Base-by-base conservation (phyloP, 2,113 vertebrate genomes). In the Psittacula cyanocephala region DNA sequence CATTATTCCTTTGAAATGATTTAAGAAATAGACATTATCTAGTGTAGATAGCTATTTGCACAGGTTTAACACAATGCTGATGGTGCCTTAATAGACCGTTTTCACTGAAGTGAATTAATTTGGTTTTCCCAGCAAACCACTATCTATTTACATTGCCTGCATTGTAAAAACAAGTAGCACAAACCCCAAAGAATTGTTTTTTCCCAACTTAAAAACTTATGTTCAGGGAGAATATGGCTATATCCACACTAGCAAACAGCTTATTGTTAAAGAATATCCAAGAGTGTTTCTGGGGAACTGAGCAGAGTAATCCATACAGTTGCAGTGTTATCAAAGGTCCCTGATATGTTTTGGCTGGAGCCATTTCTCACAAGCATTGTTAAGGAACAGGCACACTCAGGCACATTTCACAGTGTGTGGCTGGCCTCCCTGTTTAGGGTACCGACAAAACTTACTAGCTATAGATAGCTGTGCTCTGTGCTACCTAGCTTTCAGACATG, bases 341-440 rank as follows among this genome's bases (percentile, higher is more conserved):
- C n/a, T 25, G 46, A 11, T 6, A 6, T 0, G 1, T 10, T 68
- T 72, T 12, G 23, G 16, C 27, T 11, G 4, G 11, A 57, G 28
- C 47, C n/a, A 29, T 8, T 2, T 33, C 2, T 4, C 16, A 31
- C 23, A n/a, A 80, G 27, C 16, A 41, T 12, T 37, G n/a, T 3
- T 64, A 39, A 68, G 57, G 28, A 35, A 28, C 1, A 10, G 25
- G 33, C 27, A 29, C 4, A 55, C 4, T 7, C 17, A 60, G n/a
- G 10, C 1, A 0, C 0, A 28, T 63, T 17, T 75, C 3, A 1
- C 27, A 0, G 7, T 9, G 37, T 4, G 1, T 6, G 4, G 13
- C 27, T 70, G 80, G 29, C 39, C 50, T 33, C 23, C 27, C 23
- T n/a, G 17, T 17, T 69, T 46, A 44, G 7, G 15, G 20, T 46